Conservation (phyloP, 2,888 invertebrate genomes). For the Epirrita christyi region DNA sequence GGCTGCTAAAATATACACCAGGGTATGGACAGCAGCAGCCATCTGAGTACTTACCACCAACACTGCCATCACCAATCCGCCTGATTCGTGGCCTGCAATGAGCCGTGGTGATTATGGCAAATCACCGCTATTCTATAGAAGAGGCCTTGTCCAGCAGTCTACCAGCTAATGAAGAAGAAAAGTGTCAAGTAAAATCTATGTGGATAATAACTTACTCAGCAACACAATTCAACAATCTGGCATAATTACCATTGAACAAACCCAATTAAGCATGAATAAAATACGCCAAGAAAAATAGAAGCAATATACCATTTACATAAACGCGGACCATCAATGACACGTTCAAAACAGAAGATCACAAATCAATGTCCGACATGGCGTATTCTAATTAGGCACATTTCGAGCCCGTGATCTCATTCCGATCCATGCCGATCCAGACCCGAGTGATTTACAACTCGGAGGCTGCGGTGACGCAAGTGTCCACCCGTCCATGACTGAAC, state of each 20-base stretch:
- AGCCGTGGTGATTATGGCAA: too few species aligned
- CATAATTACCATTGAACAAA: too few species aligned
- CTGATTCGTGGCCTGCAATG: too few species aligned
- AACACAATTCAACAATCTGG: too few species aligned
- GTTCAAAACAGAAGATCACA: slow-evolving; percentile 25
- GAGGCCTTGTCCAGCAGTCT: too few species aligned
- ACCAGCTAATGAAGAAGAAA: too few species aligned
- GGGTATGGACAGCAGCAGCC: too few species aligned
- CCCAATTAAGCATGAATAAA: neutral
- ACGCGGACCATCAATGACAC: slow-evolving; percentile 11
- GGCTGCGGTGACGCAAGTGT: slow-evolving; percentile 73
- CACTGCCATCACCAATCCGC: too few species aligned
- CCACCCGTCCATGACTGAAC: slow-evolving; percentile 76
- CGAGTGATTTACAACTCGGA: slow-evolving; percentile 40
- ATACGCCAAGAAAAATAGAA: neutral
- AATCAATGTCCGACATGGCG: slow-evolving; percentile 37
- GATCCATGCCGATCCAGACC: slow-evolving; percentile 60
- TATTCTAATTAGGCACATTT: slow-evolving; percentile 37
- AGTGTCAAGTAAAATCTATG: neutral
- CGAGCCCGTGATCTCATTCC: slow-evolving; percentile 46
- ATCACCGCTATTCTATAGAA: too few species aligned
- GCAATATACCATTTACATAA: slow-evolving; percentile 3
- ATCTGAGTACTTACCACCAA: too few species aligned
- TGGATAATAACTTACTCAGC: too few species aligned
- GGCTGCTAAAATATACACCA: too few species aligned